Base-by-base conservation (phyloP, 2,113 vertebrate species). In the Pleuronectes platessa region DNA sequence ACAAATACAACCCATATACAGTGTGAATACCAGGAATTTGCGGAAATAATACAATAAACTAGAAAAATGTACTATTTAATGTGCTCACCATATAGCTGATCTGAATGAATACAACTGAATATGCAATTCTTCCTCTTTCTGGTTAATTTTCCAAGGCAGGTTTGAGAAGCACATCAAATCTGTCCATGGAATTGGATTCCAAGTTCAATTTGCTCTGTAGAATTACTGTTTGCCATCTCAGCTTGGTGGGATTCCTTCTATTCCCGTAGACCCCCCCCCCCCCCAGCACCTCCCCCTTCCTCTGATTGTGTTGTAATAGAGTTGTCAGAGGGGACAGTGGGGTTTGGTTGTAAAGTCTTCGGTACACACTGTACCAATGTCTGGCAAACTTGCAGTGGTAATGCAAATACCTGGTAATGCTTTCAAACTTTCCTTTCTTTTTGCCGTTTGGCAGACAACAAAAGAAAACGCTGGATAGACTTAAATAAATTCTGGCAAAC, bases 201-300 rank as follows among this genome's bases (percentile, higher is more conserved):
- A 78, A 72, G 74, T 85, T 85, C 62, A 89, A 88, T 91, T 89
- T 91, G 71, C 79, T 88, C 77, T 65, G 79, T 53, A 79, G 78
- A 88, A 86, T 88, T 86, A 89, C 66, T 82, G 77, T 86, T 88
- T 83, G 62, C 83, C 67, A 31, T 79, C 68, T 65, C 71, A 68
- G 77, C 77, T 85, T 62, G 74, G 75, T 27, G 37, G 71, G 76
- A 78, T 81, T 81, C 78, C 60, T 76, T 51, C 27, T 64, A 68
- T 74, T 67, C 35, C 60, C 0, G 4, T n/a, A 49, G 4, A 53
- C 53, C 42, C 65, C 31, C 47, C 21, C 31, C 17, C 58, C 20
- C 65, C 42, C 47, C 31, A 9, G 18, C 1, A 24, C 24, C 24
- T 7, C 58, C 26, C 11, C 58, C 42, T 61, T 49, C 23, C 35